Base-by-base conservation (phyloP, 2,888 invertebrate genomes). In the Aricia artaxerxes region DNA sequence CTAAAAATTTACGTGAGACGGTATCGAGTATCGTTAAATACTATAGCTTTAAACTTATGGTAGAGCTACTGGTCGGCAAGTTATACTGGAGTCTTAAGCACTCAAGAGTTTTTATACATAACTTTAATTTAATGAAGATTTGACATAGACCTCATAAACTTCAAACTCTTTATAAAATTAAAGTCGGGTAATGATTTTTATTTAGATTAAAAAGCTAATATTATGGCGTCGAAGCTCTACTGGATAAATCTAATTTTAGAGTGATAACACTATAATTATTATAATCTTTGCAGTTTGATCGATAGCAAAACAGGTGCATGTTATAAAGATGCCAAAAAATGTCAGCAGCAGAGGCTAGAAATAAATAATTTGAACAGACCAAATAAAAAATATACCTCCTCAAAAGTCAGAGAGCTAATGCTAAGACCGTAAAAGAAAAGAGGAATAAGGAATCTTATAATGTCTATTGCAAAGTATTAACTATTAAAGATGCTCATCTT, bases 361-460 rank as follows among this genome's bases (percentile, higher is more conserved):
- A 69, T 38, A 57, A 57, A 69, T 38, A 57, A 57, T 69, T 69
- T 69, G 31, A 69, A 57, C 4, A 57, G 16, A 57, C 16, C 4
- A 16, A 57, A 16, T 24, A 61, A 3, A 61, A 61, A 61, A n/a
- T 61, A 61, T n/a, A 24, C 6, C 61, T 61, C 61, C 49, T 9
- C 4, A 7, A 61, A 24, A 61, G 61, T n/a, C 24, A 61, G n/a
- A 61, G n/a, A 57, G 57, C 57, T 16, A 16, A 57, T 57, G 13
- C 57, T 24, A 64, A 31, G 64, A 64, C 9, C 16, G 31, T 35
- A 38, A 69, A 69, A 35, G 49, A 11, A 6, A 38, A 69, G 35
- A 38, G 69, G 35, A 69, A 69, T 69, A 69, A 38, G 64, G 9
- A 69, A 69, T 69, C 11, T 64, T 64, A 69, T 69, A 5, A 61